Conservation (phyloP, 2,888 invertebrate genomes). For the Acleris laterana region DNA sequence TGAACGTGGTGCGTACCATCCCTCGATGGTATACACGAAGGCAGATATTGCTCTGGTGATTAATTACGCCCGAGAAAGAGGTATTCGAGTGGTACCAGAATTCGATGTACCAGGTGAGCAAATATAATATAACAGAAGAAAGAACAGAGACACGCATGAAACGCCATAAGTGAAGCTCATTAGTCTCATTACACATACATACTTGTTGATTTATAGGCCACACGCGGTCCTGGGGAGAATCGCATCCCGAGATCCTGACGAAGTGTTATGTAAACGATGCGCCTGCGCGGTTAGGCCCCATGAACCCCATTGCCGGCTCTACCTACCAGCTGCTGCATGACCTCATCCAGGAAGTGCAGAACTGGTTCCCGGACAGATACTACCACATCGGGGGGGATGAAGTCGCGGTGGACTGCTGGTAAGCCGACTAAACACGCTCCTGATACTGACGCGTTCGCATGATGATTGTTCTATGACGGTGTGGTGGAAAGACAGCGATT, state of each 20-base stretch:
- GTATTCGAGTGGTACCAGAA: conserved; percentile 95
- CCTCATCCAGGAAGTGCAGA: conserved; percentile 88
- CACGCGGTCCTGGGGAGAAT: conserved; percentile 93
- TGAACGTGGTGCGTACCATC: conserved; percentile 87
- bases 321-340: conserved; percentile 88
- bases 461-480: no score
- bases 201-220: no score
- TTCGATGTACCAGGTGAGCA: conserved; percentile 93
- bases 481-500: no score
- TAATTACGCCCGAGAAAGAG: conserved; percentile 90
- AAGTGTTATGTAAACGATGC: conserved; percentile 83
- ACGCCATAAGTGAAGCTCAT: no score
- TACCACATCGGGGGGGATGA: conserved; percentile 97
- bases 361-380: conserved; percentile 91
- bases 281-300: conserved; percentile 87
- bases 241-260: conserved; percentile 89
- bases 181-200: no score
- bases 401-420: conserved; percentile 93
- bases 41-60: conserved; percentile 87
- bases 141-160: no score
- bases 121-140: background rate
- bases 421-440: conserved; percentile 44
- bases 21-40: conserved; percentile 85
- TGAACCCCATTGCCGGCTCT: conserved; percentile 88
- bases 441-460: no score